Evolutionary conservation across 92 coral and sea anemone genomes (phyloP).

Genomic region (Phenganax stokvisi): DNA sequence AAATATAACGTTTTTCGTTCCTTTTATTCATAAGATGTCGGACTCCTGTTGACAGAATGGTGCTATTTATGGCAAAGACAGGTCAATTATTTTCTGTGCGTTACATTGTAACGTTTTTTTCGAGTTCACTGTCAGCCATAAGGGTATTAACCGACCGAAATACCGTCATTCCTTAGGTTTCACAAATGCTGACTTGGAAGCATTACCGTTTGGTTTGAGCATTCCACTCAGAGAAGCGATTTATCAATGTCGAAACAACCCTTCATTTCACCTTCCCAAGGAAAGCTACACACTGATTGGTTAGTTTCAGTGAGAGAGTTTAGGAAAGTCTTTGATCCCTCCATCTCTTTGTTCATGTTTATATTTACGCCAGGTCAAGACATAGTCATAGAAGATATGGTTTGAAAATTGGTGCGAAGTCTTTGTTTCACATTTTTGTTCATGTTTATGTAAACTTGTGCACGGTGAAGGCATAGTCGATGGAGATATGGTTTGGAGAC

Average conservation of each 20-base stretch:
- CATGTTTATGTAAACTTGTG: no score
- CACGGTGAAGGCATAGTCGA: no score
- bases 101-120: background rate
- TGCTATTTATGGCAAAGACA: constrained; percentile 68
- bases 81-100: constrained; percentile 44
- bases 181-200: constrained; percentile 70
- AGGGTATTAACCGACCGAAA: background rate
- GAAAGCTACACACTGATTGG: constrained; percentile 79
- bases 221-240: constrained; percentile 80
- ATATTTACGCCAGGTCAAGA: no score
- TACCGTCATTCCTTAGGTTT: constrained; percentile 42
- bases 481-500: no score
- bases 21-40: constrained; percentile 51
- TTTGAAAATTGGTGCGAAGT: no score
- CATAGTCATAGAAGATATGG: no score
- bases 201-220: constrained; percentile 85
- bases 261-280: constrained; percentile 67
- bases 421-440: no score
- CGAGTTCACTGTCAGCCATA: background rate
- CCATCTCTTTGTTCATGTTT: no score
- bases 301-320: constrained; percentile 20
- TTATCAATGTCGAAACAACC: constrained; percentile 67
- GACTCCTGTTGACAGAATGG: constrained; percentile 66
- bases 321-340: no score
- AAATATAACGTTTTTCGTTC: background rate